Conservation (phyloP, 2,797 vertebrate species). For the Tauraco hartlaubi region DNA sequence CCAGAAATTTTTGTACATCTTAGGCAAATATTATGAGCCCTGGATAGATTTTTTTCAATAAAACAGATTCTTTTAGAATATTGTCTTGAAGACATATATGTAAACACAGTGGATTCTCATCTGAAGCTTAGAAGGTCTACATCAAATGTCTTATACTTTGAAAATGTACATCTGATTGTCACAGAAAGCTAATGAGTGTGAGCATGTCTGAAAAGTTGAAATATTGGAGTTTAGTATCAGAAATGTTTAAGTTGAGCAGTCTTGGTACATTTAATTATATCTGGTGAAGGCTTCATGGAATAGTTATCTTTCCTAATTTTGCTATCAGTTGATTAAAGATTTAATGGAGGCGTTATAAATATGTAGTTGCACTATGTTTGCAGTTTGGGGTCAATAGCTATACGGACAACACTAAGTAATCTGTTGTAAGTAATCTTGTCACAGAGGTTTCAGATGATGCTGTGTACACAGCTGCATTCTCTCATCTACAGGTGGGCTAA, state of each 20-base stretch:
- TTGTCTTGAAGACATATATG: neutral
- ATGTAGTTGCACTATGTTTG: neutral
- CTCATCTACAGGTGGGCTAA: neutral
- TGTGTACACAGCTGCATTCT: neutral
- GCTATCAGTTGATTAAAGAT: neutral
- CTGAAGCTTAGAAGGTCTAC: neutral
- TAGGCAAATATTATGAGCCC: neutral
- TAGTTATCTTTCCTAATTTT: neutral
- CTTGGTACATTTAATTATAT: neutral
- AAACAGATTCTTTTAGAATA: neutral
- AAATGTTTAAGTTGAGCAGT: neutral
- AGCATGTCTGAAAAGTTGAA: neutral
- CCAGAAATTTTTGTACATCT: neutral
- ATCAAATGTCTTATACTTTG: neutral
- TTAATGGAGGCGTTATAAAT: neutral
- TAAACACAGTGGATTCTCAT: neutral
- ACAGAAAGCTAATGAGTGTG: neutral
- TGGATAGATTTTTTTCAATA: neutral
- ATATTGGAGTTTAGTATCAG: neutral
- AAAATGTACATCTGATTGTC: neutral
- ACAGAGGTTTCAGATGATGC: neutral
- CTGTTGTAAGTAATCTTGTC: neutral
- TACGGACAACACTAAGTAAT: neutral
- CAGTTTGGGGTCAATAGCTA: neutral
- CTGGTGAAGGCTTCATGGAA: neutral